Evolutionary conservation across 2,797 vertebrate species (phyloP), one percentile per base, ranked within the genome.

Genomic region (Alca torda): DNA sequence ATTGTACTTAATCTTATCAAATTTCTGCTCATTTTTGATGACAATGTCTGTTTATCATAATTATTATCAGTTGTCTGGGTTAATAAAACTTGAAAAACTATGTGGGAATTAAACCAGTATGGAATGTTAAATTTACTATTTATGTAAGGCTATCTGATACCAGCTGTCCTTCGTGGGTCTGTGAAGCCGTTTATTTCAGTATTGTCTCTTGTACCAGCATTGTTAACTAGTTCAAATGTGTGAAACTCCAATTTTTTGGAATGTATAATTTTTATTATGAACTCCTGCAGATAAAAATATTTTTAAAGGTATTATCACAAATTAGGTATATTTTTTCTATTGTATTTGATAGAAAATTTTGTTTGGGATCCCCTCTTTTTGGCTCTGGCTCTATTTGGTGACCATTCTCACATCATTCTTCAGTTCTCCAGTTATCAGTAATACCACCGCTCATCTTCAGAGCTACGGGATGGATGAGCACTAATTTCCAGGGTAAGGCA

Each of bases 1-100:
- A 94, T 97, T 97, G 94, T 89, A 80, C 84, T 97, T 98, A 97
- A 98, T 98, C 97, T 98, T 97, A 97, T 96, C 95, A 97, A 95
- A 93, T 95, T 95, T 97, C 95, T 97, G 95, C 95, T 98, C 96
- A 98, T 97, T 96, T 98, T 94, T 97, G 96, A 96, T 97, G 98
- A 98, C 97, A 98, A 88, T 96, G 65, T 89, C 95, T 98, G 97
- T 98, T 98, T 98, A 98, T 98, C 98, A 98, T 98, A 98, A 98
- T 98, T 98, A 98, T 98, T 98, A 90, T 59, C 48, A 97, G 91
- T 94, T 98, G 97, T 95, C 97, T 96, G 87, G 89, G 89, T 96
- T 98, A 97, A 98, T 98, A 97, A 97, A 98, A 97, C 95, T 88
- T 95, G 84, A 91, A 94, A 93, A 95, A 92, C 63, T 96, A 21